These are phyloP conservation scores for Indri indri DNA, from an alignment of 2,113 vertebrate genomes.

Conservation along the genomic window DNA sequence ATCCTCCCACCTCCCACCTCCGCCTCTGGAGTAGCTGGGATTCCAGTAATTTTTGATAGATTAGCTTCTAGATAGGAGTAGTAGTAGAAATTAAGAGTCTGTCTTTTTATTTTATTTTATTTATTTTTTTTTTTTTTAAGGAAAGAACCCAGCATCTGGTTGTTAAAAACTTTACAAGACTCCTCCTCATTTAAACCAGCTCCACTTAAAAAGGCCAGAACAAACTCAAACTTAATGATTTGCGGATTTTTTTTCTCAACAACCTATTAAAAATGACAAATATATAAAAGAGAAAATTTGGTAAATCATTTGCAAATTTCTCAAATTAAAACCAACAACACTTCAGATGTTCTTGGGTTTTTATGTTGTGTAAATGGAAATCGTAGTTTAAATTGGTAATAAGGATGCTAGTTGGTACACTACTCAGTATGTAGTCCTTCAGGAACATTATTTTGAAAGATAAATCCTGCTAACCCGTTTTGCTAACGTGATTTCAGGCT, in stretches of 20 bases:
- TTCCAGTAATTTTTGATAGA: not conserved
- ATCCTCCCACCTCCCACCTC: not conserved
- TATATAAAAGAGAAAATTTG: not conserved
- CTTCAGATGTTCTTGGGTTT: not conserved
- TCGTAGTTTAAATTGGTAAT: not conserved
- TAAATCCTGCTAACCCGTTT: not conserved
- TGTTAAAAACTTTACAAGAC: not conserved
- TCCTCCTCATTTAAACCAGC: slow-evolving; percentile 28
- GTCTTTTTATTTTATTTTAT: not conserved
- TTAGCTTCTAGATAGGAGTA: not conserved
- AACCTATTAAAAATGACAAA: not conserved
- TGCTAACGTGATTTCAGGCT: not conserved
- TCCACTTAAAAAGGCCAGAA: slow-evolving; percentile 11
- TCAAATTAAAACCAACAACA: slow-evolving; percentile 33
- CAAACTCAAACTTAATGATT: slow-evolving; percentile 10
- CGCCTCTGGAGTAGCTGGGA: not conserved
- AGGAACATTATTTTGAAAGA: not conserved
- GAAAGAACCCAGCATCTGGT: not conserved
- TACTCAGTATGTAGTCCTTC: not conserved
- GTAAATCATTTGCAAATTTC: slow-evolving; percentile 7
- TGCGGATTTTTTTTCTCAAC: not conserved
- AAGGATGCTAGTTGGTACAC: not conserved
- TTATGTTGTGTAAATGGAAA: not conserved
- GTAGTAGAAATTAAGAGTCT: not conserved
- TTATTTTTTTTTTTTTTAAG: not conserved